Base-by-base conservation (phyloP, 30 jellyfish, hydroid and myxozoan species). In the Hydractinia symbiolongicarpus region DNA sequence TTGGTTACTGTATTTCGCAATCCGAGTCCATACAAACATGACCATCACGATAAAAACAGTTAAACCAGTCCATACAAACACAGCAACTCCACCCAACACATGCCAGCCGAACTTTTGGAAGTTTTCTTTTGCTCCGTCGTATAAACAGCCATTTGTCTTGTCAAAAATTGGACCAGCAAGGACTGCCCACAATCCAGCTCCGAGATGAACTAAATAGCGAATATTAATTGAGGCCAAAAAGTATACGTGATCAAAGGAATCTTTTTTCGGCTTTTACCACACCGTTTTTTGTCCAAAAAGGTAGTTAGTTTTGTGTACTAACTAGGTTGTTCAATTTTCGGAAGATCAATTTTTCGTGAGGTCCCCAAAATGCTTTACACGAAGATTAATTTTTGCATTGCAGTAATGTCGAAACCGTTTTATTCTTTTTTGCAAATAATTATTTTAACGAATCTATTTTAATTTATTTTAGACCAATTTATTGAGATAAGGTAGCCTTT, bases 121-220 rank as follows among this genome's bases (percentile, higher is more conserved):
- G 17, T 82, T 61, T 49, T 54, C 77, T 17, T 73, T 61, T 50
- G 70, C 69, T 2, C 95, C 96, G 73, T 83, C 53, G 79, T 87
- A 93, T 49, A 93, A 72, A 16, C 79, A 81, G 5, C 98, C 98
- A 49, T 62, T 61, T 4, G 70, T 66, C 57, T 70, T 74, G 53
- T 72, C 71, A 71, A 83, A 83, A 82, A 87, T 14, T 49, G 96
- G 95, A 21, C 89, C 86, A 54, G 93, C 96, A 55, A 92, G 56
- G 5, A 84, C 90, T 10, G 89, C 96, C 86, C 96, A 79, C 11
- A 92, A 66, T 4, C 98, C 98, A 61, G 92, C 95, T 4, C 98
- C 96, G 80, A 92, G 89, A 72, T 92, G 94, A 61, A 92, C 98
- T 92, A 68, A 10, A 53, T 13, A 6, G 76, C 30, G 49, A 66